Conservation (phyloP, 2,797 vertebrate species). For the Moxostoma hubbsi region DNA sequence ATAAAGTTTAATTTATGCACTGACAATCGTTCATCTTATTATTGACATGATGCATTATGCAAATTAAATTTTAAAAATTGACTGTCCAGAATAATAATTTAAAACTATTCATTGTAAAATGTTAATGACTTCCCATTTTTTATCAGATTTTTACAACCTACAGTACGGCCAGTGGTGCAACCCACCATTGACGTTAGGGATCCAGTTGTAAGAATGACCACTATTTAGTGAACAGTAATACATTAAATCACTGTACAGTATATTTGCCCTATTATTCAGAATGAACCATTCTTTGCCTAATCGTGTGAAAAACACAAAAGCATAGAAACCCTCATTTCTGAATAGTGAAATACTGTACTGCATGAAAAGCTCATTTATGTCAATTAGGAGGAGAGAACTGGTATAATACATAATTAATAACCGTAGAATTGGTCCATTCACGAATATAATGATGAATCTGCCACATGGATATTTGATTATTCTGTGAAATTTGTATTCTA, state of each 20-base stretch:
- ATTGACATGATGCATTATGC: too few species aligned
- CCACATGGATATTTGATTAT: conserved; percentile 57
- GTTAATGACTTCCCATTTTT: background rate
- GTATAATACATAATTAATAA: conserved; percentile 54
- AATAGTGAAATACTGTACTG: conserved; percentile 8
- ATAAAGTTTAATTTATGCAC: too few species aligned
- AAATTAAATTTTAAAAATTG: too few species aligned
- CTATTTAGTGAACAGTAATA: background rate
- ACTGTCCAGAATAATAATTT: too few species aligned
- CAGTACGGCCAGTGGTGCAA: background rate
- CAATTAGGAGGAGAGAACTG: conserved; percentile 40
- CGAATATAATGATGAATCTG: conserved; percentile 43
- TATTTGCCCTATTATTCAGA: conserved; percentile 13
- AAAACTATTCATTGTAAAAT: too few species aligned
- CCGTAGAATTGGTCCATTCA: conserved; percentile 52
- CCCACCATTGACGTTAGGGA: background rate
- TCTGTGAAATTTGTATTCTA: conserved; percentile 51
- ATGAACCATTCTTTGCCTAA: conserved; percentile 17
- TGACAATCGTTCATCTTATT: too few species aligned
- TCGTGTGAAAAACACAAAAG: conserved; percentile 40
- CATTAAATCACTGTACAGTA: background rate
- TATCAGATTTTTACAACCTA: background rate
- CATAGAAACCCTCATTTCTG: conserved; percentile 17
- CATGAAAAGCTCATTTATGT: conserved; percentile 36
- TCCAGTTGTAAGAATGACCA: background rate